A percentile compares a stretch with the other conserved stretches of the same genome.
These are phyloP conservation scores for Melipona bicolor DNA, from an alignment of 2,888 invertebrate species.

Conservation along the genomic window DNA sequence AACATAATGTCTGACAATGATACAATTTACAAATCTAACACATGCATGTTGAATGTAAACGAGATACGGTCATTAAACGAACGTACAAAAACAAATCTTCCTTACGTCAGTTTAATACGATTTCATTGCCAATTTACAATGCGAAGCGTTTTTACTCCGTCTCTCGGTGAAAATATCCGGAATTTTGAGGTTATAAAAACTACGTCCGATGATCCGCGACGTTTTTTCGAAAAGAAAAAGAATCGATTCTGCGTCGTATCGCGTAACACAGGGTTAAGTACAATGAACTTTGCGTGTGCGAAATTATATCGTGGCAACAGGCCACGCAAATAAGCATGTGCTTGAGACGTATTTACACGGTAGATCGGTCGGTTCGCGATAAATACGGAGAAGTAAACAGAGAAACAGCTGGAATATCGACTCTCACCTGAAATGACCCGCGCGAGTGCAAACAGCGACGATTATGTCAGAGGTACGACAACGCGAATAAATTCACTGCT, in stretches of 20 bases:
- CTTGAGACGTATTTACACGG: slow-evolving; percentile 40
- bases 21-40: slow-evolving; percentile 27
- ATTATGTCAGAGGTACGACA: slow-evolving; percentile 69
- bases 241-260: slow-evolving; percentile 24
- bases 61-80: not conserved
- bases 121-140: not conserved
- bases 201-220: not conserved
- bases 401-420: slow-evolving; percentile 58
- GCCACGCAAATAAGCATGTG: slow-evolving; percentile 41
- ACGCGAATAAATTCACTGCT: slow-evolving; percentile 54
- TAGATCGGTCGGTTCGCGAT: slow-evolving; percentile 2
- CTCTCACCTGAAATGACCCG: slow-evolving; percentile 60
- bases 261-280: slow-evolving; percentile 42
- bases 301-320: slow-evolving; percentile 43
- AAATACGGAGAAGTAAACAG: slow-evolving; percentile 19
- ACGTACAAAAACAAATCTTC: not conserved
- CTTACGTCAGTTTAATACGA: not conserved
- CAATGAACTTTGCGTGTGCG: slow-evolving; percentile 58
- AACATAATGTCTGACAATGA: not conserved
- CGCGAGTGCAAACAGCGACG: slow-evolving; percentile 60
- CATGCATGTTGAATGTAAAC: slow-evolving; percentile 12
- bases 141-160: not conserved
- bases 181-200: slow-evolving; percentile 53
- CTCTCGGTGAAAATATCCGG: not conserved
- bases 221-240: not conserved